Conservation (phyloP, 2,797 vertebrate species). For the Streptopelia turtur region DNA sequence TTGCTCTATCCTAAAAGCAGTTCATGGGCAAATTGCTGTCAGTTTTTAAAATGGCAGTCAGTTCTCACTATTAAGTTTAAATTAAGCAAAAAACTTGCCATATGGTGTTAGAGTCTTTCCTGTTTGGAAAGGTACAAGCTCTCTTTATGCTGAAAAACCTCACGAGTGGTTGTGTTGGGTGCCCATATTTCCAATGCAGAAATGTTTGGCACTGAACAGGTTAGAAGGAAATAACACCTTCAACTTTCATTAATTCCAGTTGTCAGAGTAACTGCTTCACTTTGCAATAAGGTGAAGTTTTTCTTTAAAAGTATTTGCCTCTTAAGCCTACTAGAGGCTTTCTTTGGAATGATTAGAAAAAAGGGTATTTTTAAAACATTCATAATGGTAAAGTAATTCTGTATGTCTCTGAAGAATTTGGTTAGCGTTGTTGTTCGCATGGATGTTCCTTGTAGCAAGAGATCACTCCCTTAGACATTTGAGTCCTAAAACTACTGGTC, state of each 20-base stretch:
- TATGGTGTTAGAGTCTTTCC: not conserved
- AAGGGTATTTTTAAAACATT: not conserved
- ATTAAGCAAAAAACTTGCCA: not conserved
- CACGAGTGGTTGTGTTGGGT: not conserved
- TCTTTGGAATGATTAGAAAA: not conserved
- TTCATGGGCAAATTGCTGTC: not conserved
- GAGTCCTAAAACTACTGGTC: not conserved
- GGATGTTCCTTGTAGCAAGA: not conserved
- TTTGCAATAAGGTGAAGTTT: not conserved
- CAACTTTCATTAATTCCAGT: not conserved
- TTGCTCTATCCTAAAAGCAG: not conserved
- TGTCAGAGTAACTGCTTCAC: not conserved
- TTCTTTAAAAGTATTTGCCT: not conserved
- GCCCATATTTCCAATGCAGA: not conserved
- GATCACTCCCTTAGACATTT: not conserved
- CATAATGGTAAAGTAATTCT: not conserved
- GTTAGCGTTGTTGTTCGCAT: not conserved
- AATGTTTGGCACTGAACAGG: not conserved
- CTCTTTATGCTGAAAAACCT: not conserved
- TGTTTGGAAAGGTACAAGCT: not conserved
- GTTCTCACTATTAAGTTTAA: not conserved
- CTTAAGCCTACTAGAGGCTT: not conserved
- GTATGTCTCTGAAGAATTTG: not conserved
- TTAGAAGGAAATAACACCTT: not conserved
- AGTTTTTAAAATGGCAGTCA: not conserved